phyloP scores from a whole-genome alignment of 2,113 vertebrate species.

The Phalacrocorax brasilianus region DNA sequence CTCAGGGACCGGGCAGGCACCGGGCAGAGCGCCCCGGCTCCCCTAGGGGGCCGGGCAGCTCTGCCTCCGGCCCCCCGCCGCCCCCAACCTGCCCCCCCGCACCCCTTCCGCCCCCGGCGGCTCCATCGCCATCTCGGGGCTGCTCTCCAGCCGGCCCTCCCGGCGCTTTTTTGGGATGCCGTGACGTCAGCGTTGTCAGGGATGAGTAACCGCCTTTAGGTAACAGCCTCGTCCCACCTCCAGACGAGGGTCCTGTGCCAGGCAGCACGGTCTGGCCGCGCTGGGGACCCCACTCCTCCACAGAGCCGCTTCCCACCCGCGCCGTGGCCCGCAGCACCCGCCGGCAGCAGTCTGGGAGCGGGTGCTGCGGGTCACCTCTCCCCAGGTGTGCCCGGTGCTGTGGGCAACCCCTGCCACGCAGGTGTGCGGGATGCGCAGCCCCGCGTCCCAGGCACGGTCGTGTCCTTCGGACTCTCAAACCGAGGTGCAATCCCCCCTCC shows the following conservation, averaged over 20 bases:
- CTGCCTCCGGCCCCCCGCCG: background rate
- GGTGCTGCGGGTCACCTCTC: fast-evolving
- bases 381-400: fast-evolving
- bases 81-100: background rate
- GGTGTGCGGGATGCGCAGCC: no score
- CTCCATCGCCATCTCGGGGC: background rate
- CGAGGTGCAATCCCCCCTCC: fast-evolving
- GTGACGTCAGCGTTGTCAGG: constrained; percentile 65
- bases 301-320: background rate
- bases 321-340: background rate
- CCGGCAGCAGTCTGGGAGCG: background rate
- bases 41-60: background rate
- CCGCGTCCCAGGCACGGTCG: fast-evolving
- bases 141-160: background rate
- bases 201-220: constrained; percentile 63
- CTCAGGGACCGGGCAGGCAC: background rate
- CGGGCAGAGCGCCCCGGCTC: no score
- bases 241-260: background rate
- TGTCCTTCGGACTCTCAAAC: fast-evolving
- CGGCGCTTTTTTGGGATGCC: constrained; percentile 52
- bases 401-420: background rate
- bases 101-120: background rate
- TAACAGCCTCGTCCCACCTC: background rate
- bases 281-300: background rate
- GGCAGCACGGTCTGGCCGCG: background rate